phyloP scores from a whole-genome alignment of 2,797 vertebrate genomes.

The Pempheris klunzingeri region DNA sequence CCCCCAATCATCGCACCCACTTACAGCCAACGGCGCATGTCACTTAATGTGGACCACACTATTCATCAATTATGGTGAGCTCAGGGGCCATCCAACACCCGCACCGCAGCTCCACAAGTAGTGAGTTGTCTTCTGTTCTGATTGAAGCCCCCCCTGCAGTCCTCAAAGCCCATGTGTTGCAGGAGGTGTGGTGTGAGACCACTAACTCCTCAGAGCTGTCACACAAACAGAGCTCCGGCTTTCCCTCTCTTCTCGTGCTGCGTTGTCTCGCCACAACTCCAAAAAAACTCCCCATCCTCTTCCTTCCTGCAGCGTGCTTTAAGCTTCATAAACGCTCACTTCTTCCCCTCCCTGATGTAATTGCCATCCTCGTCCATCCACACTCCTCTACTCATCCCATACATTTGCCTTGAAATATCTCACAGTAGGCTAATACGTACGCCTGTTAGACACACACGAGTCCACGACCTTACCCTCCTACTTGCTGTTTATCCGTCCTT shows the following conservation, averaged over 20 bases:
- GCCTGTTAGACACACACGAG: conserved; percentile 48
- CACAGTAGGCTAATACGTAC: conserved; percentile 44
- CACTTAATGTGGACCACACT: conserved; percentile 82
- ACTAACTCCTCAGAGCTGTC: conserved; percentile 69
- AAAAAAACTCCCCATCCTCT: conserved; percentile 13
- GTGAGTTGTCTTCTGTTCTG: conserved; percentile 81
- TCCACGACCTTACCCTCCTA: conserved; percentile 48
- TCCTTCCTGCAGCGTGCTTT: conserved; percentile 27
- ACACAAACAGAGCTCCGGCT: conserved; percentile 41
- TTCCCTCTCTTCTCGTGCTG: conserved; percentile 44
- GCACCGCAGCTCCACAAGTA: conserved; percentile 65
- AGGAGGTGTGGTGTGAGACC: conserved; percentile 68
- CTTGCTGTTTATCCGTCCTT: conserved; percentile 44
- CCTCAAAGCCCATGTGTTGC: conserved; percentile 75
- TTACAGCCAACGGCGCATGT: conserved; percentile 83
- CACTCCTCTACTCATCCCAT: conserved; percentile 27
- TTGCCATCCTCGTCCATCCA: conserved; percentile 52
- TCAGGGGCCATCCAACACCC: conserved; percentile 68
- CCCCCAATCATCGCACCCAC: conserved; percentile 78
- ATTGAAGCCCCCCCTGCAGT: conserved; percentile 65
- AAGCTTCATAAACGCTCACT: conserved; percentile 35
- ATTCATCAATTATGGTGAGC: conserved; percentile 85
- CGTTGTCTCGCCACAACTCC: conserved; percentile 47
- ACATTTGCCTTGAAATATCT: conserved; percentile 46
- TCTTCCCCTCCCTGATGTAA: conserved; percentile 46